Base-by-base conservation (phyloP, 2,888 invertebrate species). In the Chironomus riparius region DNA sequence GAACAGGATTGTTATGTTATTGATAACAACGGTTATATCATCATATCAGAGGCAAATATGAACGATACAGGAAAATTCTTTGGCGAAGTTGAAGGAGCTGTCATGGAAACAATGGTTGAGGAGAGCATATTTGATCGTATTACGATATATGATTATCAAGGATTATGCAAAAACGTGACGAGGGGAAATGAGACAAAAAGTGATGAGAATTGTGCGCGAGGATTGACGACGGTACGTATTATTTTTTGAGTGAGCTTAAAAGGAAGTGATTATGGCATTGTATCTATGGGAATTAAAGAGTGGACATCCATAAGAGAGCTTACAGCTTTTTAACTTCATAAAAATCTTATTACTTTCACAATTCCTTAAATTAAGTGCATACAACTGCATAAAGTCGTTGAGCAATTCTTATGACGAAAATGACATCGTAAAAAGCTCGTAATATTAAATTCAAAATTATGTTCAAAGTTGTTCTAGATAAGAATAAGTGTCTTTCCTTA, bases 11-110 rank as follows among this genome's bases (percentile, higher is more conserved):
- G 97, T 81, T 97, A 92, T 82, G 87, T 97, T n/a, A 87, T 97
- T 62, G 97, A 97, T 82, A 93, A 92, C 82, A 94, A 95, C 80
- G 97, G 95, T 0, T 97, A 95, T 82, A 87, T 95, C 6, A 87
- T 97, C 1, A 85, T 94, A 10, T 89, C 93, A 0, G 82, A 83
- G 1, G 87, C 89, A 79, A 86, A 89, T 21, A 84, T 86, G 48
- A 86, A 87, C 56, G 86, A 92, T 71, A 91, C 91, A 0, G 96
- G 97, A 0, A 86, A 87, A 79, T 97, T 97, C 85, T 94, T 97
- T 82, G 97, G 97, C 0, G 91, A 91, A 78, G 85, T 93, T 28
- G 90, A 93, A 79, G 90, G 91, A 12, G 89, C 90, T 48, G 88
- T 95, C 2, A 89, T 96, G 88, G 87, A 90, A 76, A 88, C 90